These are phyloP conservation scores for Erpobdella octoculata DNA, from an alignment of 2,888 invertebrate species.

Conservation along the genomic window DNA sequence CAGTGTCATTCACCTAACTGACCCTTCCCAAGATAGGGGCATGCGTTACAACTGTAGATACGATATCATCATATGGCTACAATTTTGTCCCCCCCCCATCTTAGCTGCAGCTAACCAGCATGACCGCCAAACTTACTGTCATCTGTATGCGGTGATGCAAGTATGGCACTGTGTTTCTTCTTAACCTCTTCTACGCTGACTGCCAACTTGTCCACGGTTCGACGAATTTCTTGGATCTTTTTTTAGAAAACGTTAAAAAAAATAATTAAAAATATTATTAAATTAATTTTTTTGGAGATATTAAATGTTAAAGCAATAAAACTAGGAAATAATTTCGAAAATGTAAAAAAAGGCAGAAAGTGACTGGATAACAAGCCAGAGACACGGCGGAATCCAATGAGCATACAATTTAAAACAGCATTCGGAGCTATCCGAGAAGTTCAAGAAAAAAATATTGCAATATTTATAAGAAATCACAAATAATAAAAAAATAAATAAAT, in stretches of 20 bases:
- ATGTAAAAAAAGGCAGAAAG: no score
- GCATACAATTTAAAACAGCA: no score
- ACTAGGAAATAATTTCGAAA: no score
- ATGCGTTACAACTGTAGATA: neutral
- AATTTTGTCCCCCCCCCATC: neutral
- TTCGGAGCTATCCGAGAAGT: neutral
- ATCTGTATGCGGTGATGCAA: conserved; percentile 95
- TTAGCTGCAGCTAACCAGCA: neutral
- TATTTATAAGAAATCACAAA: neutral
- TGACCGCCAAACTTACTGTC: conserved; percentile 90
- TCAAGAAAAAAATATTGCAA: neutral
- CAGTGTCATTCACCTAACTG: no score
- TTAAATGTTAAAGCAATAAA: no score
- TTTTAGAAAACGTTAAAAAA: neutral
- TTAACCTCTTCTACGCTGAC: conserved; percentile 98
- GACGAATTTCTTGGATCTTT: conserved; percentile 96
- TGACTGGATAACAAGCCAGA: no score
- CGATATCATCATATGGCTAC: neutral
- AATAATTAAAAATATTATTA: no score
- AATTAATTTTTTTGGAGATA: no score
- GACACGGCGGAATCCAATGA: no score
- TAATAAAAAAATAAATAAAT: neutral
- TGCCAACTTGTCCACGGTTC: conserved; percentile 98
- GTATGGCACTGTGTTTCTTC: conserved; percentile 98
- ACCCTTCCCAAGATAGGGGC: no score